phyloP scores from a whole-genome alignment of 2,888 invertebrate species.

The Ferdinandea cuprea region DNA sequence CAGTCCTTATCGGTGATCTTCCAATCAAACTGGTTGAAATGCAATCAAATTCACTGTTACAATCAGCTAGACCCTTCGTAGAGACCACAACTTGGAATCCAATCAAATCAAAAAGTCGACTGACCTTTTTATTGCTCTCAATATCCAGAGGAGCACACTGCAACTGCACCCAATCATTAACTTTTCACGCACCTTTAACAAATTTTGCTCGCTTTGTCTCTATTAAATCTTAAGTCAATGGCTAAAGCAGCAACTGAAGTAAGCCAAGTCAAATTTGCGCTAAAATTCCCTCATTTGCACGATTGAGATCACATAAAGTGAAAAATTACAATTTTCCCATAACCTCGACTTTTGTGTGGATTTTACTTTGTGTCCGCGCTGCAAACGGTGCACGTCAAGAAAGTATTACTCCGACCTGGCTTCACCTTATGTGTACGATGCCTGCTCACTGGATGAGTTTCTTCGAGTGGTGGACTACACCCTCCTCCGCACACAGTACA shows the following conservation, averaged over 20 bases:
- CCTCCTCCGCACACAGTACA: slow-evolving; percentile 20
- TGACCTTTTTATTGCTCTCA: slow-evolving; percentile 8
- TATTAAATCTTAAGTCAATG: not conserved
- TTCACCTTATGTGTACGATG: too few relatives aligned
- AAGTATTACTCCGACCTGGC: slow-evolving; percentile 2
- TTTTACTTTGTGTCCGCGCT: slow-evolving; percentile 13
- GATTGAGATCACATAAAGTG: slow-evolving; percentile 37
- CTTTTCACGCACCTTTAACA: slow-evolving; percentile 31
- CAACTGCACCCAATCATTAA: slow-evolving; percentile 38
- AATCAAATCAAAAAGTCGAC: not conserved
- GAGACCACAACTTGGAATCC: too few relatives aligned
- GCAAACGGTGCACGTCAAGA: slow-evolving; percentile 9
- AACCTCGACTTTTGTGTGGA: slow-evolving; percentile 44
- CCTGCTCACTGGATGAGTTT: slow-evolving; percentile 43
- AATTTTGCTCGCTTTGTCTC: not conserved
- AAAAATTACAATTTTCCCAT: slow-evolving; percentile 58
- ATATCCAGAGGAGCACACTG: slow-evolving; percentile 10
- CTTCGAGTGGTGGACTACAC: slow-evolving; percentile 6
- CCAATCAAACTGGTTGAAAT: too few relatives aligned
- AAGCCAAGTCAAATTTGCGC: slow-evolving; percentile 11
- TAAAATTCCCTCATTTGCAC: slow-evolving; percentile 28
- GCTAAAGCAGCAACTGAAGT: not conserved
- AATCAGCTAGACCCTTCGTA: not conserved
- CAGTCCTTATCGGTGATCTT: too few relatives aligned
- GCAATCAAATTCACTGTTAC: too few relatives aligned